Percentiles rank a stretch among this genome's conserved stretches.
phyloP scores from a whole-genome alignment of 2,113 vertebrate species.

The Cromileptes altivelis region DNA sequence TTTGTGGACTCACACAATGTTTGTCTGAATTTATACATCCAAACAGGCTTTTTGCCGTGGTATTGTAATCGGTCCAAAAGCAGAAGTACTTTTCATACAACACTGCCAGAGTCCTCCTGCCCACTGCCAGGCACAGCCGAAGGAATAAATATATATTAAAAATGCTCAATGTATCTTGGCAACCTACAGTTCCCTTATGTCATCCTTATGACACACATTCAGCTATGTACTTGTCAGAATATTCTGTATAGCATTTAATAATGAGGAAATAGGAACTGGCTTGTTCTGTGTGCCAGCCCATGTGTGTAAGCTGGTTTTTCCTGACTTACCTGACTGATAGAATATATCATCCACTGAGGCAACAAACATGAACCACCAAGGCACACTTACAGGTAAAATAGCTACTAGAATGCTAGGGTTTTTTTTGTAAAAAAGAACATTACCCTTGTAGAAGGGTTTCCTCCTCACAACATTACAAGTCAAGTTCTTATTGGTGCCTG shows the following conservation, averaged over 20 bases:
- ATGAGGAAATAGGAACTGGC: not conserved
- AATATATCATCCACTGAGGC: not conserved
- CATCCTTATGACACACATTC: not conserved
- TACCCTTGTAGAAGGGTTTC: too few relatives aligned
- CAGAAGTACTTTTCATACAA: conserved; percentile 39
- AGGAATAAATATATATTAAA: conserved; percentile 30
- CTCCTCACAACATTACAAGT: too few relatives aligned
- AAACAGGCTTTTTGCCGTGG: conserved; percentile 41
- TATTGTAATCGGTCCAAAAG: conserved; percentile 42
- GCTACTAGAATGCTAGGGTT: not conserved
- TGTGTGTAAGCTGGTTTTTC: not conserved
- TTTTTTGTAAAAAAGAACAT: too few relatives aligned
- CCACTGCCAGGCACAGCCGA: not conserved
- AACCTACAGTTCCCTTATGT: conserved; percentile 1
- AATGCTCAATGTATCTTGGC: conserved; percentile 36
- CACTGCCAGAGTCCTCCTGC: conserved; percentile 13
- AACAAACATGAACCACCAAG: not conserved
- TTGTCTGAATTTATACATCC: conserved; percentile 54
- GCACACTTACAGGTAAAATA: not conserved
- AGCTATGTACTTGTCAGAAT: conserved; percentile 10
- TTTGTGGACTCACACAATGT: conserved; percentile 60
- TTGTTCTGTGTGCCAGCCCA: not conserved
- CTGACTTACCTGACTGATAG: not conserved
- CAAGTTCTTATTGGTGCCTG: too few relatives aligned
- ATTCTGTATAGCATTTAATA: conserved; percentile 3